Percentiles rank a stretch among this genome's conserved stretches.
Conservation (phyloP, 2,888 invertebrate genomes). For the Eledone cirrhosa region DNA sequence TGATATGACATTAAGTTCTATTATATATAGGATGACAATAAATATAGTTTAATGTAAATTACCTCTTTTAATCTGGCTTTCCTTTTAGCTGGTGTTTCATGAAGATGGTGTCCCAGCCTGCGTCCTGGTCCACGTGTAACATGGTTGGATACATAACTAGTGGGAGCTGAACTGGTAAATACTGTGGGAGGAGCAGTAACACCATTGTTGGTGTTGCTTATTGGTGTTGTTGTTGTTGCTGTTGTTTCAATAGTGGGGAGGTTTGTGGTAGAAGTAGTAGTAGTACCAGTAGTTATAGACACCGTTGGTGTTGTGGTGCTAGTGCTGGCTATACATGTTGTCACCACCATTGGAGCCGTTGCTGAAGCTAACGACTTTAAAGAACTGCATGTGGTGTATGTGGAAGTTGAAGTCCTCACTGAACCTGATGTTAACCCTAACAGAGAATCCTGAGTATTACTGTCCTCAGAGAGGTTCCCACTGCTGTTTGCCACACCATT, state of each 20-base stretch:
- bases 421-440: conserved; percentile 44
- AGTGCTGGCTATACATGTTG: conserved; percentile 29
- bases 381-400: conserved; percentile 30
- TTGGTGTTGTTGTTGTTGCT: neutral
- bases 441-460: conserved; percentile 56
- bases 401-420: conserved; percentile 33
- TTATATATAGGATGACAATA: too few relatives aligned
- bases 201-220: neutral
- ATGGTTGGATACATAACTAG: neutral
- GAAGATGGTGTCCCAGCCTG: conserved; percentile 9
- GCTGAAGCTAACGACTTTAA: conserved; percentile 34
- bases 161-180: neutral
- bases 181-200: neutral
- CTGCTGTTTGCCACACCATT: conserved; percentile 49
- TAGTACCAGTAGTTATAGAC: conserved; percentile 12
- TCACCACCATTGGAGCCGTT: conserved; percentile 33
- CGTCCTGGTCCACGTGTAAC: conserved; percentile 11
- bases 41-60: conserved; percentile 11
- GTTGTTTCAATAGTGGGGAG: neutral
- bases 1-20: too few relatives aligned
- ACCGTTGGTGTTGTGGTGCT: neutral
- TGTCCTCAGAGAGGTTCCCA: conserved; percentile 62
- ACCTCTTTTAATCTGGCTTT: conserved; percentile 46
- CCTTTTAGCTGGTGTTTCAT: conserved; percentile 37
- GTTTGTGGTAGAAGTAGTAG: neutral